Evolutionary conservation across 2,888 invertebrate species (phyloP).

Genomic region (Nowickia ferox): DNA sequence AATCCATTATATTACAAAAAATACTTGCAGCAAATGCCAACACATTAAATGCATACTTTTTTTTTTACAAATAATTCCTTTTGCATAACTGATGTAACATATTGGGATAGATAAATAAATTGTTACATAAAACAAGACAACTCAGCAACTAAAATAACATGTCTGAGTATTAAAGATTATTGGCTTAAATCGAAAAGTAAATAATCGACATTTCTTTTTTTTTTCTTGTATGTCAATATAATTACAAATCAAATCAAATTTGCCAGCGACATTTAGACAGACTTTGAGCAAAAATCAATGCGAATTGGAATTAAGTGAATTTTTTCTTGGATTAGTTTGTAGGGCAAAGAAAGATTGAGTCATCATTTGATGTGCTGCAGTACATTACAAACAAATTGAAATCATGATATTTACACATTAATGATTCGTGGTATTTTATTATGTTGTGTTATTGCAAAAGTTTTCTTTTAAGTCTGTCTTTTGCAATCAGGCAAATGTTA

Average conservation of each 20-base stretch:
- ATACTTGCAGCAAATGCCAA: constrained; percentile 1
- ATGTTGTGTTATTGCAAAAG: too few relatives aligned
- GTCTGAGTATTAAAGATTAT: constrained; percentile 22
- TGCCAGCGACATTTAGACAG: background rate
- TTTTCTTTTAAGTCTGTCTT: background rate
- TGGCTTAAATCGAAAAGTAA: constrained; percentile 33
- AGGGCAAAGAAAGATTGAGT: background rate
- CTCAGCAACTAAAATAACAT: constrained; percentile 2
- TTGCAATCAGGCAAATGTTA: too few relatives aligned
- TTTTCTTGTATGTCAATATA: background rate
- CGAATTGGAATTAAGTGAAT: background rate
- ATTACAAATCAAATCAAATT: constrained; percentile 12
- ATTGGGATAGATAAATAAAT: background rate
- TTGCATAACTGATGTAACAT: background rate
- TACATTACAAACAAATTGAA: background rate
- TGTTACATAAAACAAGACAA: background rate
- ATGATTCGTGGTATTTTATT: background rate
- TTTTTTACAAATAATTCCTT: background rate
- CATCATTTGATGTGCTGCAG: background rate
- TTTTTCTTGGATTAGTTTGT: constrained; percentile 13
- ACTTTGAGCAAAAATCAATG: constrained; percentile 5
- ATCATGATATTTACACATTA: background rate
- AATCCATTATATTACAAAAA: background rate
- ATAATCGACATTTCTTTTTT: constrained; percentile 3
- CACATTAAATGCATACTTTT: background rate